Base-by-base conservation (phyloP, 1,140 invertebrate genomes). In the Drosophila murphyi region DNA sequence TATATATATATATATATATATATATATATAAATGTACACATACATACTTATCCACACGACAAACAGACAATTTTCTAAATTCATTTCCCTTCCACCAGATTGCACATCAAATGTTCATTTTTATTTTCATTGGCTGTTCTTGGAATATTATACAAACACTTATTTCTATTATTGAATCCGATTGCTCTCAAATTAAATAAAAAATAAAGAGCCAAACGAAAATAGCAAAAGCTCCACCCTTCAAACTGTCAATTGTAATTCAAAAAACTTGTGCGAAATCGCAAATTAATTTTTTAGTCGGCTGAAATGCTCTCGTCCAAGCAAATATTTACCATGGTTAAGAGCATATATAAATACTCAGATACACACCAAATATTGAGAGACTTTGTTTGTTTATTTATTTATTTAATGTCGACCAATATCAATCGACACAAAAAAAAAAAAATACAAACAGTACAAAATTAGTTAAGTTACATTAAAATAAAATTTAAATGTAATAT, bases 31-130 rank as follows among this genome's bases (percentile, higher is more conserved):
- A 6, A 37, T 37, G 7, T 37, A 37, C 7, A 37, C 5, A 34
- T 37, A 37, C 5, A 37, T 37, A 37, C 2, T 7, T 37, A 7
- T 37, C 51, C 12, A 32, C 8, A 0, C 6, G 20, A 7, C 3
- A 37, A 7, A 43, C 39, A 4, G 39, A 8, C 10, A n/a, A 10
- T 6, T 8, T 10, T 35, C 5, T 8, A 20, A 5, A 7, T 56
- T 43, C 39, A 43, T 43, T 43, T 43, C 39, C 39, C 10, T 43
- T 43, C 39, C 39, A 43, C 10, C 2, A 43, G 39, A 43, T 43
- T 43, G 39, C 39, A 43, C 39, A 43, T 43, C 10, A 43, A 43
- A n/a, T 43, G 10, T n/a, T 43, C 39, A 43, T 43, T 43, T 43
- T 43, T n/a, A 43, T 43, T 43, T n/a, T 43, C 39, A 43, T 43